These are phyloP conservation scores for Lepilemur septentrionalis DNA, from an alignment of 2,797 vertebrate genomes.

Conservation along the genomic window DNA sequence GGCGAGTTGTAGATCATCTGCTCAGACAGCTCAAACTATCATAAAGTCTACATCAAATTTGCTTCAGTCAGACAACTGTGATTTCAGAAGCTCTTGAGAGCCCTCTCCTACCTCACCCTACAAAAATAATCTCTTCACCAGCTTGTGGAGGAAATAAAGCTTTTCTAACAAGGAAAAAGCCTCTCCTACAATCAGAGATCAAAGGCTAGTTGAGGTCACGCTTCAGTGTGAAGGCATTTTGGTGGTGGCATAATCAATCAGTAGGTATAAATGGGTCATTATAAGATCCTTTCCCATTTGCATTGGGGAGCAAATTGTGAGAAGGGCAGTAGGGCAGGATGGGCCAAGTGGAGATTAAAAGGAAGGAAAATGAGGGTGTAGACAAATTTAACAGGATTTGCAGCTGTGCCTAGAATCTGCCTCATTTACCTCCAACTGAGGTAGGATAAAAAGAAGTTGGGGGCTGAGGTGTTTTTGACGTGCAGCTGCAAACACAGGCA, in stretches of 20 bases:
- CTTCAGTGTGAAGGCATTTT: not conserved
- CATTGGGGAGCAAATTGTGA: not conserved
- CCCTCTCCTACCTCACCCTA: not conserved
- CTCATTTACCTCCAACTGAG: conserved; percentile 58
- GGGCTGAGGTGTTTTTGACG: conserved; percentile 30
- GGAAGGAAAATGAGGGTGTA: not conserved
- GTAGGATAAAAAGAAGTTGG: conserved; percentile 38
- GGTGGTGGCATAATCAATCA: conserved; percentile 1
- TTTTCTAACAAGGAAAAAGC: conserved; percentile 24
- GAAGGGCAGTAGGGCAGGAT: not conserved
- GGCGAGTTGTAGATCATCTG: not conserved
- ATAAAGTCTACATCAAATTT: conserved; percentile 50
- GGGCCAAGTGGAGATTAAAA: not conserved
- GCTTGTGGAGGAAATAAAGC: not conserved
- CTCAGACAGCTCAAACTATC: not conserved
- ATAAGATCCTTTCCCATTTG: conserved; percentile 8
- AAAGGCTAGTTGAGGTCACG: not conserved
- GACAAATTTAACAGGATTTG: conserved; percentile 29
- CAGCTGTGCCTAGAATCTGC: not conserved
- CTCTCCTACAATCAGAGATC: not conserved
- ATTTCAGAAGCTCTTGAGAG: conserved; percentile 12
- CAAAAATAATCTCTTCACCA: not conserved
- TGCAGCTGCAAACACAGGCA: conserved; percentile 1
- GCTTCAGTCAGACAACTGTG: not conserved
- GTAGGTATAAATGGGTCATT: conserved; percentile 33